Percentiles rank a stretch among this genome's conserved stretches.
These are phyloP conservation scores for Camponotus fellah DNA, from an alignment of 2,888 invertebrate species.

Conservation along the genomic window DNA sequence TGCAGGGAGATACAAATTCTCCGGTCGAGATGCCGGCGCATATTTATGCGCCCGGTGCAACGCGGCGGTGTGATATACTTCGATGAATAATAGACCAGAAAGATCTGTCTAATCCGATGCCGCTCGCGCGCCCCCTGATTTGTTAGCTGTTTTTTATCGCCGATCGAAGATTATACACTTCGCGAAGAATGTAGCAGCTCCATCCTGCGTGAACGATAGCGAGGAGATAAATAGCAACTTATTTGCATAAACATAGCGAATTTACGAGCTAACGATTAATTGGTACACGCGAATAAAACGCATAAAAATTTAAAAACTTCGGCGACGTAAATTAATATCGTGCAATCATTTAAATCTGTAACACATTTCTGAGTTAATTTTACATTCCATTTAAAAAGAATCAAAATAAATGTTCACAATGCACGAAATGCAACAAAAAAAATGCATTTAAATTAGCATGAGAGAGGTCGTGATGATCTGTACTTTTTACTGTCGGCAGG, in stretches of 20 bases:
- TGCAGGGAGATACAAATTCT: slow-evolving; percentile 71
- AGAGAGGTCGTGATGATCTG: slow-evolving; percentile 3
- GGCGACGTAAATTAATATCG: not conserved
- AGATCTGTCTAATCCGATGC: slow-evolving; percentile 29
- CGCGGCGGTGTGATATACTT: slow-evolving; percentile 51
- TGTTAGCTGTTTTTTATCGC: slow-evolving; percentile 8
- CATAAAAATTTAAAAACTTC: not conserved
- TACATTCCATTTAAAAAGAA: not conserved
- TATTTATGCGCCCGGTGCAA: slow-evolving; percentile 67
- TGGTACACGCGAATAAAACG: too few species aligned
- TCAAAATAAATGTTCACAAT: slow-evolving; percentile 14
- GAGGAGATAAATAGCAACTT: not conserved
- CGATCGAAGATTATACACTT: not conserved
- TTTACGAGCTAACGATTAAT: not conserved
- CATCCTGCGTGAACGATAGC: not conserved
- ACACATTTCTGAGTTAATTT: not conserved
- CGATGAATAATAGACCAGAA: slow-evolving; percentile 35
- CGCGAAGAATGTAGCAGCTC: not conserved
- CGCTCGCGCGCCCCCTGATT: slow-evolving; percentile 25
- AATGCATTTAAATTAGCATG: slow-evolving; percentile 23
- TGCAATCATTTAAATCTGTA: not conserved
- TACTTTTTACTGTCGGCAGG: slow-evolving; percentile 8
- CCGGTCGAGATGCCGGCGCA: slow-evolving; percentile 61
- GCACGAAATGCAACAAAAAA: not conserved
- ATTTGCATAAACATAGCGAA: slow-evolving; percentile 1